Evolutionary conservation across 2,888 invertebrate species (phyloP), one percentile per base, ranked within the genome.

Genomic region (Thereva nobilitata): DNA sequence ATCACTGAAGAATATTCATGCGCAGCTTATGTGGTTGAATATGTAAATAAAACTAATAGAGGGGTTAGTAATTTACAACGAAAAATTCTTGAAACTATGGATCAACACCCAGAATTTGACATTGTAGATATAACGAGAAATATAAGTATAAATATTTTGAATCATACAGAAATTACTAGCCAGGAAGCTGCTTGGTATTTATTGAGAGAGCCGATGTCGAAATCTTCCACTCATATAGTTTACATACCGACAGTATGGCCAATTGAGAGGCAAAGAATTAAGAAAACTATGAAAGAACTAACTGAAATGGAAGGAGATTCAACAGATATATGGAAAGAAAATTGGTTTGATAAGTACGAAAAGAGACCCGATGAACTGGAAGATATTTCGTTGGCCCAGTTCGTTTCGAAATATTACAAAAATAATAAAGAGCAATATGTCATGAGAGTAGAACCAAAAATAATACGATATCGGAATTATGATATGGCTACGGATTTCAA

Each of bases 171-270:
- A 69, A 76, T 80, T 68, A 69, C 75, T 4, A 73, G 73, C 66
- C 79, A 80, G 74, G 79, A 79, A 73, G 80, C 80, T 55, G 81
- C 81, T 64, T 82, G 80, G 80, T 82, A 76, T 75, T 68, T 82
- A 2, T 68, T 83, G 53, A 72, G 80, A 40, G 73, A 79, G 68
- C 79, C 79, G 7, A 82, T 82, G 81, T 76, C 76, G 10, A 73
- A 77, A 71, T 59, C 74, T 65, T 77, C 76, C 5, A 52, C 67
- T 49, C 66, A 70, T 50, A 66, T 78, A 64, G 74, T 74, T 53
- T 78, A 76, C 72, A 80, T 80, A 4, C 75, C 77, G 42, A 80
- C 78, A 40, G 70, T 76, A 12, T 78, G 76, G 77, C 80, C 81
- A 0, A 56, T 72, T 49, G 80, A 82, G 70, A 73, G 81, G 59